Evolutionary conservation across 2,113 vertebrate genomes (phyloP), one percentile per base, ranked within the genome.

Genomic region (Opisthocomus hoazin): DNA sequence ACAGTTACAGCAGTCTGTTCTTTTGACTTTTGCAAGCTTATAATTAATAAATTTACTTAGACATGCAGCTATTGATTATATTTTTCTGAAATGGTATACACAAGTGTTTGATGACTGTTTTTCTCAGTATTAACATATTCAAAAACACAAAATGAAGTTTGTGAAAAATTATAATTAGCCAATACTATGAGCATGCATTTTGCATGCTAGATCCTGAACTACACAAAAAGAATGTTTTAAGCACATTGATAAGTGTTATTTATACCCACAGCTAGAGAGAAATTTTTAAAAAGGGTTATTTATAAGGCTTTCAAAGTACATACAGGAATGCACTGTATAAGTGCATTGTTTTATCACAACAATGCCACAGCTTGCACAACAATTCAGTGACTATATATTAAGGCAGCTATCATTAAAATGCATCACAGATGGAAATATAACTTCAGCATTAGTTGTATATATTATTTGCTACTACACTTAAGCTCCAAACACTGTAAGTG

Each of bases 401-500:
- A 53, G 56, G 29, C 46, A 65, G 30, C 9, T 30, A 1, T 8
- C n/a, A 43, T 39, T 68, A 19, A 41, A 56, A 60, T 6, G 8
- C 30, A 73, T 13, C 37, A 37, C 13, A 57, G 64, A 77, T 7
- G 41, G 39, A 89, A 81, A 70, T 2, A 6, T 0, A 68, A 12
- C 50, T 65, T 7, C 43, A 36, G 2, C 41, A 1, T 1, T 11
- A 41, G 9, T 1, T 61, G 39, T 8, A 19, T 8, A 3, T 4
- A 8, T 24, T 11, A 26, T 50, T 57, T 92, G 39, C 53, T 79
- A 22, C 13, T 34, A 10, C n/a, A 43, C 12, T 43, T 20, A 32
- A 75, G 29, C 71, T 54, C 29, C 23, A 7, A 53, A 26, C 4
- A 3, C 17, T 57, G 34, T 22, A 18, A 53, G 19, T 15, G 18